Conservation (phyloP, 2,113 vertebrate genomes). For the Cinclus mexicanus region DNA sequence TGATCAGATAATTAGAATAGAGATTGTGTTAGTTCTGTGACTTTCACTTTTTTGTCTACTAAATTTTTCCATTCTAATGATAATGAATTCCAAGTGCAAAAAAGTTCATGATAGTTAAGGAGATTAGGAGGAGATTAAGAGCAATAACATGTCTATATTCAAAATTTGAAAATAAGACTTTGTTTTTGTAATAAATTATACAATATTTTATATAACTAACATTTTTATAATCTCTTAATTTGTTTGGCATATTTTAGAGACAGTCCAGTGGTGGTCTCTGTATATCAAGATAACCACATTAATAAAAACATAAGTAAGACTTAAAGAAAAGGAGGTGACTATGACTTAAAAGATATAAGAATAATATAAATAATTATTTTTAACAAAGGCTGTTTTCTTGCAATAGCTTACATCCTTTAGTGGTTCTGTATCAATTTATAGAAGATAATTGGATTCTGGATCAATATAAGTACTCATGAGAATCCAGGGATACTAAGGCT, state of each 20-base stretch:
- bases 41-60: not conserved
- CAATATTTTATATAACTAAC: not conserved
- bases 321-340: not conserved
- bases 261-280: not conserved
- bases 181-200: not conserved
- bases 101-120: not conserved
- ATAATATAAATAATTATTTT: not conserved
- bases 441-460: constrained; percentile 13
- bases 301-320: not conserved
- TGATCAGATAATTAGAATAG: not conserved
- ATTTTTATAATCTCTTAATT: not conserved
- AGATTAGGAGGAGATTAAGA: not conserved
- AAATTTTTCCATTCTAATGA: not conserved
- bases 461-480: not conserved
- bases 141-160: not conserved
- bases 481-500: not conserved
- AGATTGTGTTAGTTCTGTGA: not conserved
- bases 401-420: not conserved
- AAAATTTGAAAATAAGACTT: not conserved
- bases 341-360: not conserved
- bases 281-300: not conserved
- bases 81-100: not conserved
- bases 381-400: not conserved
- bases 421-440: not conserved
- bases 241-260: not conserved